Evolutionary conservation across 2,888 invertebrate genomes (phyloP).

Genomic region (Choristoneura rosaceana): DNA sequence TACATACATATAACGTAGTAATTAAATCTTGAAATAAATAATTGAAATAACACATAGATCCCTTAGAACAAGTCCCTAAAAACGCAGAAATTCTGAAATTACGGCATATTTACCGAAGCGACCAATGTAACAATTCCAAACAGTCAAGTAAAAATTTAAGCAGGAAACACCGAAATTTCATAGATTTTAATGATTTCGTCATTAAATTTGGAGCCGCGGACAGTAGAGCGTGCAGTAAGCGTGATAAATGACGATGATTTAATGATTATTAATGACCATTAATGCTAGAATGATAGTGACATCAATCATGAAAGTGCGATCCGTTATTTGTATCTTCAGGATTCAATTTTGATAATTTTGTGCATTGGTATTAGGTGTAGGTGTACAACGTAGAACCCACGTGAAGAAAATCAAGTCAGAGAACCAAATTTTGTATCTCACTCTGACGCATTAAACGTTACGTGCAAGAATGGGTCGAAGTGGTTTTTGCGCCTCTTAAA

Average conservation of each 20-base stretch:
- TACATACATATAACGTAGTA: not conserved
- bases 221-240: slow-evolving; percentile 70
- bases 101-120: not conserved
- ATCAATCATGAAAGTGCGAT: slow-evolving; percentile 18
- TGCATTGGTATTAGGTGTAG: not conserved
- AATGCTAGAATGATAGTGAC: slow-evolving; percentile 21
- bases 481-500: no score
- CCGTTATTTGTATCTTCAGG: not conserved
- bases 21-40: not conserved
- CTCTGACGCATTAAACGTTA: no score
- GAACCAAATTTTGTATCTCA: no score
- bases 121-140: slow-evolving; percentile 3
- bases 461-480: no score
- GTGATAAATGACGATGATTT: slow-evolving; percentile 48
- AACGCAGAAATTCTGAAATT: not conserved
- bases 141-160: not conserved
- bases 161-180: slow-evolving; percentile 41
- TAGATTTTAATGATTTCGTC: slow-evolving; percentile 22
- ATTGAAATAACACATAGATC: not conserved
- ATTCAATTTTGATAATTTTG: not conserved
- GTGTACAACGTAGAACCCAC: no score
- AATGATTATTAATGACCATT: not conserved
- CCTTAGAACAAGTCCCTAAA: not conserved
- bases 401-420: no score
- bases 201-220: slow-evolving; percentile 48